Evolutionary conservation across 2,888 invertebrate species (phyloP).

Genomic region (Slavum lentiscoides): DNA sequence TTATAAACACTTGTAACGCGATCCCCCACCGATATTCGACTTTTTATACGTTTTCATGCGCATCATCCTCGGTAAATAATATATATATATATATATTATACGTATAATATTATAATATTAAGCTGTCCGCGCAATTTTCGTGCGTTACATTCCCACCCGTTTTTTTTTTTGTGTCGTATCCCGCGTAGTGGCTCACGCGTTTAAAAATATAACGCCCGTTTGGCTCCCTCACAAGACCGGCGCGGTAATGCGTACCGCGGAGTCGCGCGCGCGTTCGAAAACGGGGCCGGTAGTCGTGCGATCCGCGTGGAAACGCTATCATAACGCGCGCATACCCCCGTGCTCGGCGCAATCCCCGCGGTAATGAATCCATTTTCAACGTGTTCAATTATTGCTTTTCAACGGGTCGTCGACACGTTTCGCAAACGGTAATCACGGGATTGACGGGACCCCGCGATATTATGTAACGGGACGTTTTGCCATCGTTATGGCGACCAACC

Average conservation of each 20-base stretch:
- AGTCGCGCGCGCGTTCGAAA: slow-evolving; percentile 1
- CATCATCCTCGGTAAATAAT: neutral
- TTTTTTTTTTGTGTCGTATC: slow-evolving; percentile 25
- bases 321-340: slow-evolving; percentile 1
- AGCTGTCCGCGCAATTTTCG: slow-evolving; percentile 46
- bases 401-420: no score
- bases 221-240: slow-evolving; percentile 32
- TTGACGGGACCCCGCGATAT: no score
- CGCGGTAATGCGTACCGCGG: neutral
- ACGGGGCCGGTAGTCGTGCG: slow-evolving; percentile 34
- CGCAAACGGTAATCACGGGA: no score
- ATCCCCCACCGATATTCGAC: slow-evolving; percentile 9
- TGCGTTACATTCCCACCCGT: slow-evolving; percentile 37
- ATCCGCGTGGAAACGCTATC: slow-evolving; percentile 30
- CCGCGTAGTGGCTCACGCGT: slow-evolving; percentile 28
- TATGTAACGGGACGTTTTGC: neutral
- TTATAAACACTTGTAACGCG: slow-evolving; percentile 15
- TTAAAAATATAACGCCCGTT: slow-evolving; percentile 51
- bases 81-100: neutral
- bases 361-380: no score
- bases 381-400: no score
- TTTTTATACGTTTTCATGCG: neutral
- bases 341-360: neutral
- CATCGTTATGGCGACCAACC: slow-evolving; percentile 17
- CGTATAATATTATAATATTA: slow-evolving; percentile 26